Evolutionary conservation across 30 jellyfish, hydroid and myxozoan genomes (phyloP).

Genomic region (Turritopsis rubra): DNA sequence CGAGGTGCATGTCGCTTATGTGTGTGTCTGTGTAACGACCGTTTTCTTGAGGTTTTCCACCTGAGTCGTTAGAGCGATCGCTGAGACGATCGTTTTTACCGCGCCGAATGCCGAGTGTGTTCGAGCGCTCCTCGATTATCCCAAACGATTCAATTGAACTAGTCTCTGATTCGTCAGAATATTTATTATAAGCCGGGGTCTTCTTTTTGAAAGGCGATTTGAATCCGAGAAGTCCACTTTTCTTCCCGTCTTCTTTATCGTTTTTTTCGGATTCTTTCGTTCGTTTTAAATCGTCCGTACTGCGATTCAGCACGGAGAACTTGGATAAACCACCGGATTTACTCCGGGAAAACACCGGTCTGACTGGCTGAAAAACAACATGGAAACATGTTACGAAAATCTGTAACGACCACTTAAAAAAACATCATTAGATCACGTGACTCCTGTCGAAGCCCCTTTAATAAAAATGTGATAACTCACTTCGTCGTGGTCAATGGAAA

Average conservation of each 20-base stretch:
- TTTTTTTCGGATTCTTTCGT: constrained; percentile 5
- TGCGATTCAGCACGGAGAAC: constrained; percentile 19
- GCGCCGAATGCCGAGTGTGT: constrained; percentile 23
- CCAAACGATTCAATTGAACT: constrained; percentile 38
- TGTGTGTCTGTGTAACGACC: constrained; percentile 15
- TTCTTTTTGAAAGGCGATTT: constrained; percentile 41
- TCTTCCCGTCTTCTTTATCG: constrained; percentile 36
- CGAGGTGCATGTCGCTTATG: constrained; percentile 18
- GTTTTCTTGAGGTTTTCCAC: constrained; percentile 5
- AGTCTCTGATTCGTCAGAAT: constrained; percentile 45
- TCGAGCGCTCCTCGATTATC: constrained; percentile 12
- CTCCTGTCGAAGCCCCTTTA: no score
- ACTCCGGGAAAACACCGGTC: constrained; percentile 33
- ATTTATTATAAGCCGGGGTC: constrained; percentile 11
- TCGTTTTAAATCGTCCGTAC: constrained; percentile 27
- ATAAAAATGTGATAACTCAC: no score
- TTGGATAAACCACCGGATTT: constrained; percentile 29
- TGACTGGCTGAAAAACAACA: not conserved
- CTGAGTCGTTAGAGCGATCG: constrained; percentile 33
- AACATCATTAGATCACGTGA: no score
- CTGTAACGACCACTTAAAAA: no score
- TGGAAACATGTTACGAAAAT: not conserved
- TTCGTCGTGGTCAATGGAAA: constrained; percentile 7
- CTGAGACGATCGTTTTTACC: constrained; percentile 31
- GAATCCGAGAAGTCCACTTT: constrained; percentile 27